A percentile compares a stretch with the other conserved stretches of the same genome.
These are phyloP conservation scores for Tapirus terrestris DNA, from an alignment of 2,113 vertebrate genomes.

Conservation along the genomic window DNA sequence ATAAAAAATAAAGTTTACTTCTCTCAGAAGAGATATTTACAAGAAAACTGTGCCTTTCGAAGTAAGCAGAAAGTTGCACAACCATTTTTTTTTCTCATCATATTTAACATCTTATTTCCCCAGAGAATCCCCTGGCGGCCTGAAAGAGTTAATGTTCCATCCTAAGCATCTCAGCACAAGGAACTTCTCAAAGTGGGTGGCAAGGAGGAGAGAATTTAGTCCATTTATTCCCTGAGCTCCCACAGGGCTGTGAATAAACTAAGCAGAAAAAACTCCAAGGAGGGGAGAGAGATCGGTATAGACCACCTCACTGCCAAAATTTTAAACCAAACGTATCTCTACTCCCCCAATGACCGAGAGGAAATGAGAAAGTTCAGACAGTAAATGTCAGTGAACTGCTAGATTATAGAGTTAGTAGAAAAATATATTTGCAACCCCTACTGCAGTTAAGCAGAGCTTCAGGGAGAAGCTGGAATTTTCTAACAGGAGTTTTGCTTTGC, in stretches of 20 bases:
- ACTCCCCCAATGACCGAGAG: not conserved
- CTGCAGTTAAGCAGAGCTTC: not conserved
- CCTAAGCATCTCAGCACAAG: not conserved
- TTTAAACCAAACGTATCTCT: not conserved
- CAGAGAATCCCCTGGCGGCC: not conserved
- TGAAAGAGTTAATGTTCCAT: slow-evolving; percentile 44
- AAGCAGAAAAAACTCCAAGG: not conserved
- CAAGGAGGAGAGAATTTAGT: slow-evolving; percentile 39
- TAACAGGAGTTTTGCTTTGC: not conserved
- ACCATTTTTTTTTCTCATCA: not conserved
- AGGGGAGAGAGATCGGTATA: not conserved
- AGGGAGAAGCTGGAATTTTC: slow-evolving; percentile 41
- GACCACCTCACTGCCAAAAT: slow-evolving; percentile 24
- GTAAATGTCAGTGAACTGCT: slow-evolving; percentile 60
- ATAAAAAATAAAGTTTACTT: not conserved
- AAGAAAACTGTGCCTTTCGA: slow-evolving; percentile 49
- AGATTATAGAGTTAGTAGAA: not conserved
- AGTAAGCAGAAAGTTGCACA: not conserved
- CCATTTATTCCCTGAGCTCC: slow-evolving; percentile 21
- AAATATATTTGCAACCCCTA: slow-evolving; percentile 10
- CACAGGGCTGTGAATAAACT: not conserved
- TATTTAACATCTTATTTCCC: not conserved
- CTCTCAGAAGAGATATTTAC: not conserved
- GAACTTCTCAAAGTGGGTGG: not conserved
- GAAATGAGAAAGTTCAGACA: slow-evolving; percentile 65